Evolutionary conservation across 2,113 vertebrate genomes (phyloP), one percentile per base, ranked within the genome.

Genomic region (Corythornis madagascariensis): DNA sequence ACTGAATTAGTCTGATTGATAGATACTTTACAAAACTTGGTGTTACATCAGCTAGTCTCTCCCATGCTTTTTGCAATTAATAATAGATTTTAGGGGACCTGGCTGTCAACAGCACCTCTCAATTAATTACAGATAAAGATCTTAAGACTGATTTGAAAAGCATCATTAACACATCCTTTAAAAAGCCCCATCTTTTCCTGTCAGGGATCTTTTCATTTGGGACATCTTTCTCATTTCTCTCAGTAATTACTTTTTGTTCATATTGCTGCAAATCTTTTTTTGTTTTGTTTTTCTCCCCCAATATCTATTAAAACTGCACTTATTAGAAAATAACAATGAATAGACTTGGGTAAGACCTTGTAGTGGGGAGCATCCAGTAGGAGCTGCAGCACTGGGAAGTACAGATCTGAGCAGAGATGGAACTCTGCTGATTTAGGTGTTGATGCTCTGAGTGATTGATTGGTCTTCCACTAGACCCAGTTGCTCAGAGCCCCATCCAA

Each of bases 91-190:
- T n/a, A 40, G 14, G 28, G 17, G 7, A 22, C 47, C 12, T 40
- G 29, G 10, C 24, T 86, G 53, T 45, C 66, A 43, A n/a, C 65
- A 60, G 40, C 45, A 45, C 50, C 29, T n/a, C 63, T 67, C 35
- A 48, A 0, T 59, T 74, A 19, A 50, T 50, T 63, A 6, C 7
- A 31, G n/a, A 22, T 42, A 22, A 87, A 74, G 65, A 31, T 42
- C 40, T 52, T 33, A 7, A 0, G 1, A 10, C 14, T 55, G 19
- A 20, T 53, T 45, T 80, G 42, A 38, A 81, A 70, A 55, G 11
- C n/a, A 14, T 50, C 0, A 0, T 61, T 73, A 26, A 10, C 40
- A 2, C 0, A 1, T 17, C 26, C 72, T 71, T 7, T 61, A 0
- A 22, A 63, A 73, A 66, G 25, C 69, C 0, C 1, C 35, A 2